These are phyloP conservation scores for Chrysolina americana DNA, from an alignment of 2,888 invertebrate species.

Conservation along the genomic window DNA sequence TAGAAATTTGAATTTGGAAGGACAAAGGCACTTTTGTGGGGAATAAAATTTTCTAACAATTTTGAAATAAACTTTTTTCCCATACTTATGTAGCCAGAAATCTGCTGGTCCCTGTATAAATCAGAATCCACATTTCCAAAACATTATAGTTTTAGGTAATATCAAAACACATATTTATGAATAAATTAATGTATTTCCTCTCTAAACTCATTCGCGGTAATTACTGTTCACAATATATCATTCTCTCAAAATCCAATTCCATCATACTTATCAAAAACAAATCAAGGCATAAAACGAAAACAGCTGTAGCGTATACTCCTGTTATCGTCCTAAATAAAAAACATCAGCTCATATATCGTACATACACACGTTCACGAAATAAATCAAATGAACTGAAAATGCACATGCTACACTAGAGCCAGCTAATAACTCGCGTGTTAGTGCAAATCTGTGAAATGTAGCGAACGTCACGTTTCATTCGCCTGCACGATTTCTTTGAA, in stretches of 20 bases:
- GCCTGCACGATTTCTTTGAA: not conserved
- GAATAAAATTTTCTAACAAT: too few species aligned
- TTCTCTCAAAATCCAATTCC: not conserved
- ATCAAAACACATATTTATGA: too few species aligned
- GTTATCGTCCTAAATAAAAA: constrained; percentile 8
- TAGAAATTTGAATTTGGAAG: too few species aligned
- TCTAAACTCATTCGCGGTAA: too few species aligned
- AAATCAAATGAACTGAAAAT: constrained; percentile 14
- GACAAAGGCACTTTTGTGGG: too few species aligned
- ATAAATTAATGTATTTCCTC: too few species aligned
- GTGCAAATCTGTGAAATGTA: constrained; percentile 12
- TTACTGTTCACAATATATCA: too few species aligned
- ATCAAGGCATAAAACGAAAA: constrained; percentile 2
- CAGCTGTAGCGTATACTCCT: not conserved
- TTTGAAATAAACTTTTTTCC: too few species aligned
- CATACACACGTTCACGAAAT: constrained; percentile 18
- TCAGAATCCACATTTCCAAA: too few species aligned
- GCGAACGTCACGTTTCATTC: constrained; percentile 6
- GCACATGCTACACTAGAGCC: not conserved
- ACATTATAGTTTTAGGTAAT: too few species aligned
- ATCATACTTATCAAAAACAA: not conserved
- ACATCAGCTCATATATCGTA: not conserved
- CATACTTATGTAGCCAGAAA: too few species aligned
- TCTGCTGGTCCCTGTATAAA: too few species aligned
- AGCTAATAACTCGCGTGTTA: constrained; percentile 8